Percentiles rank a stretch among this genome's conserved stretches.
These are phyloP conservation scores for Andinoacara biseriatus DNA, from an alignment of 2,113 vertebrate genomes.

Conservation along the genomic window DNA sequence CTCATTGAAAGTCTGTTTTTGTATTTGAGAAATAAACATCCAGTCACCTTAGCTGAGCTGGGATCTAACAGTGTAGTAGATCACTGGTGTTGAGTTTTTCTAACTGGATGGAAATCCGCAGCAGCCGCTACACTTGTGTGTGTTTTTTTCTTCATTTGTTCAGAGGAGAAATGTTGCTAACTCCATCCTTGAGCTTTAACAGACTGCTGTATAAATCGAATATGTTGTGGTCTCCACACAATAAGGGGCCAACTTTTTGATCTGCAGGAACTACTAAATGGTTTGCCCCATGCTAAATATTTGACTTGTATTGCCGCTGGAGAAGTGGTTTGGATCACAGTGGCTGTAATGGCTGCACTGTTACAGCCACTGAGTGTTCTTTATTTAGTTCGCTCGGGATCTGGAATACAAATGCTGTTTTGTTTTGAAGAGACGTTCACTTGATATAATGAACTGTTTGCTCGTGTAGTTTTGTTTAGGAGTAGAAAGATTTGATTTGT, in stretches of 20 bases:
- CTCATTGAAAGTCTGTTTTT: neutral
- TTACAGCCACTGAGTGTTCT: neutral
- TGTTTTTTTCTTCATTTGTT: neutral
- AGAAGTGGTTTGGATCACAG: neutral
- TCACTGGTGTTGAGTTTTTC: neutral
- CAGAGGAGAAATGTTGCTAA: neutral
- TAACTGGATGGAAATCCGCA: neutral
- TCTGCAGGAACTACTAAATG: neutral
- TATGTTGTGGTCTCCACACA: neutral
- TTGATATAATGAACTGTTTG: neutral
- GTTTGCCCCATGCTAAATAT: neutral
- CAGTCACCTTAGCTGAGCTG: too few species aligned
- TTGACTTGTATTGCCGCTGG: neutral
- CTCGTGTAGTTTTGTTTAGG: neutral
- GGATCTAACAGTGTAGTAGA: neutral
- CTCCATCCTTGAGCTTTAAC: neutral
- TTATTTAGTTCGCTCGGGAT: neutral
- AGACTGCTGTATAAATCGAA: neutral
- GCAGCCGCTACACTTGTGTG: neutral
- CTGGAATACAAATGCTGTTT: slow-evolving; percentile 22
- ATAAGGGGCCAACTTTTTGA: neutral
- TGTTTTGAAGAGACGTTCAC: neutral
- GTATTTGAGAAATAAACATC: neutral
- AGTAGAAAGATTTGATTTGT: neutral
- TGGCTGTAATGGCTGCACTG: too few species aligned